Evolutionary conservation across 2,888 invertebrate genomes (phyloP).

Genomic region (Acutogordius australiensis): DNA sequence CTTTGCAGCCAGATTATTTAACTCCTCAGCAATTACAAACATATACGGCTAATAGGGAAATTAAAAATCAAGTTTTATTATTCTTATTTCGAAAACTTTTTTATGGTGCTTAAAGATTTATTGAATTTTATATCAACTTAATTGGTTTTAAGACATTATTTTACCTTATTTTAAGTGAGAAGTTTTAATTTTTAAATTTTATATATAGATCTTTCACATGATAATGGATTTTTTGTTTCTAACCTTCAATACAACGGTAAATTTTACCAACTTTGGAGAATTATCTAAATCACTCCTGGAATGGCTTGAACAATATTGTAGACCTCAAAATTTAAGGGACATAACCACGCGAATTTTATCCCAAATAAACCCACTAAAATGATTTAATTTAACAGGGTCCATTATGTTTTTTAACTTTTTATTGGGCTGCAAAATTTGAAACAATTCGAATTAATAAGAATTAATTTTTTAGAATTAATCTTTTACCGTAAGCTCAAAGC

Average conservation of each 20-base stretch:
- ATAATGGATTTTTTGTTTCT: slow-evolving; percentile 1
- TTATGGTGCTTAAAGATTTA: no score
- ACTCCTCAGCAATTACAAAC: background rate
- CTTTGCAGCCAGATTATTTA: background rate
- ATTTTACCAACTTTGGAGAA: background rate
- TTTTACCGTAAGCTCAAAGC: no score
- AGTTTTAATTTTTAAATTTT: slow-evolving; percentile 8
- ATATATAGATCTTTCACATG: slow-evolving; percentile 2
- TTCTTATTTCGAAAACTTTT: no score
- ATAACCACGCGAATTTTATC: slow-evolving; percentile 3
- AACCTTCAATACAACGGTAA: background rate
- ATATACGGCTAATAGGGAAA: background rate
- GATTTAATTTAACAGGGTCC: no score
- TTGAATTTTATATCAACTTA: no score
- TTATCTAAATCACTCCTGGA: background rate
- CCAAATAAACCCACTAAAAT: background rate
- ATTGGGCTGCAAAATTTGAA: no score
- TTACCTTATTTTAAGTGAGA: no score
- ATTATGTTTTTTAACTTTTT: no score
- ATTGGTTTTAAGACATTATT: no score
- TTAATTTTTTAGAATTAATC: no score
- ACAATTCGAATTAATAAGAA: no score
- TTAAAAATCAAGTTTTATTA: slow-evolving; percentile 1
- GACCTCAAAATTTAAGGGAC: background rate
- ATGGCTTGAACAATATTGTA: slow-evolving; percentile 9